phyloP scores from a whole-genome alignment of 1,140 invertebrate species.

The Amyelois transitella region DNA sequence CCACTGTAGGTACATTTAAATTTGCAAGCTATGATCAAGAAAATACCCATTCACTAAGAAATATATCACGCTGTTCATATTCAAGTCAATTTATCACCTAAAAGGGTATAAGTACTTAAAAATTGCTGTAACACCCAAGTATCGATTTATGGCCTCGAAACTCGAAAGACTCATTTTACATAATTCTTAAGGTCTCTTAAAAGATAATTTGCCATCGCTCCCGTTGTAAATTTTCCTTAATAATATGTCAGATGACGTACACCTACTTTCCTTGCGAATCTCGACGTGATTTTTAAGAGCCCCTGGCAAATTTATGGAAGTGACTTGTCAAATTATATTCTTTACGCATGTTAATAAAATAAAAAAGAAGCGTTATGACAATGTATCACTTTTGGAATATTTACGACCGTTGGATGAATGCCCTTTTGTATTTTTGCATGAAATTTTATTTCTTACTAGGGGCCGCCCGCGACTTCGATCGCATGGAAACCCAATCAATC shows the following conservation, averaged over 20 bases:
- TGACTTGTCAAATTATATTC: constrained; percentile 56
- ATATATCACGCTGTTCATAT: background rate
- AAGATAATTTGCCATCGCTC: constrained; percentile 42
- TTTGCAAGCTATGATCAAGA: too few relatives aligned
- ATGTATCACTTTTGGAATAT: constrained; percentile 23
- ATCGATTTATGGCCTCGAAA: constrained; percentile 32
- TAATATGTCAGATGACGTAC: constrained; percentile 35
- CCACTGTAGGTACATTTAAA: too few relatives aligned
- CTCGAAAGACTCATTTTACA: constrained; percentile 29
- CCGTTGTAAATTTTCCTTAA: constrained; percentile 49
- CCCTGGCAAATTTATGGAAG: constrained; percentile 40
- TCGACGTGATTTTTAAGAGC: constrained; percentile 19
- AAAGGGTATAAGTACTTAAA: background rate
- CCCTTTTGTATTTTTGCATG: background rate
- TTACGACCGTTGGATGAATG: constrained; percentile 1
- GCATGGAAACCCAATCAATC: too few relatives aligned
- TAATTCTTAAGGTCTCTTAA: constrained; percentile 35
- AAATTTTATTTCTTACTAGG: too few relatives aligned
- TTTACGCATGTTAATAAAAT: constrained; percentile 39
- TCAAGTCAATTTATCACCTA: background rate
- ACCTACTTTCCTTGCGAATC: constrained; percentile 20
- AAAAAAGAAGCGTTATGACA: constrained; percentile 24
- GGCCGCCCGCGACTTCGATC: too few relatives aligned
- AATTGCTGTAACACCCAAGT: background rate
- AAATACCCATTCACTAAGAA: too few relatives aligned